These are phyloP conservation scores for Eufriesea mexicana DNA, from an alignment of 1,140 invertebrate species.

Conservation along the genomic window DNA sequence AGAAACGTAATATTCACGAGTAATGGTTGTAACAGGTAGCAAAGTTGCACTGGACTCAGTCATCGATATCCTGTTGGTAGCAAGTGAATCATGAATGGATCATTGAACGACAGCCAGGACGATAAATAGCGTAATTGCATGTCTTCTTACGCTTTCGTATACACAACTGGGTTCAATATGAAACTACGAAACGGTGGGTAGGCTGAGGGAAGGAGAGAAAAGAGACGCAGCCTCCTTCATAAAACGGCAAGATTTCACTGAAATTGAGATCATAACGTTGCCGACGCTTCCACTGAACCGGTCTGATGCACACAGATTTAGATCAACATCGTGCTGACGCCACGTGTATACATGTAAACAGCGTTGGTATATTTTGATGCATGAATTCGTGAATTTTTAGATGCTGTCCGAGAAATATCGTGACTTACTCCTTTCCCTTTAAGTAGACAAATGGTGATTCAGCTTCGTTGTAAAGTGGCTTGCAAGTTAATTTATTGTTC, in stretches of 20 bases:
- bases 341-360: constrained; percentile 36
- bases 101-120: not conserved
- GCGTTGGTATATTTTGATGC: not conserved
- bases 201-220: not conserved
- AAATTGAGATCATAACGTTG: constrained; percentile 60
- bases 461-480: no score
- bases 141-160: not conserved
- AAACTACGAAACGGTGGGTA: not conserved
- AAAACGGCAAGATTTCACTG: constrained; percentile 51
- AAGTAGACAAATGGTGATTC: no score
- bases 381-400: not conserved
- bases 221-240: constrained; percentile 19
- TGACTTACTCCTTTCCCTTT: no score
- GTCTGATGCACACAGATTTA: constrained; percentile 40
- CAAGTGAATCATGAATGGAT: not conserved
- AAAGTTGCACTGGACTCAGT: not conserved
- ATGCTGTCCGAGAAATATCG: no score
- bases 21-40: not conserved
- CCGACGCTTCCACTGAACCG: not conserved
- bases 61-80: not conserved
- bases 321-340: constrained; percentile 8
- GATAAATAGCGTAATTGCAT: constrained; percentile 54
- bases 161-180: constrained; percentile 42
- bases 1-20: not conserved
- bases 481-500: no score